Evolutionary conservation across 2,797 vertebrate species (phyloP).

Genomic region (Mus minutoides): DNA sequence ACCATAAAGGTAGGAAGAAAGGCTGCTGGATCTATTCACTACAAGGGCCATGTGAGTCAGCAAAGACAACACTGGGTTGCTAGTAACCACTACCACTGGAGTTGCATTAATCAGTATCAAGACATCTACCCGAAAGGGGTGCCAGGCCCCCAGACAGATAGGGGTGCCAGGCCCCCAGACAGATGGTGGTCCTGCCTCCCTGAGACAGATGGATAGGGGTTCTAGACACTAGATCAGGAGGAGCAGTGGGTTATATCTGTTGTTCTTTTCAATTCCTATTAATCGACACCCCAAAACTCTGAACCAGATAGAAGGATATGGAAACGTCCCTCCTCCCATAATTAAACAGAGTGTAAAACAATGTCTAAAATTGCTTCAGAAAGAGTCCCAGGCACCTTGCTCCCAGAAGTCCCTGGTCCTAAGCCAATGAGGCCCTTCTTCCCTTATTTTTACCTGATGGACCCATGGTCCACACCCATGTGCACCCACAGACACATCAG

Average conservation of each 20-base stretch:
- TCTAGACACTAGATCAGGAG: neutral
- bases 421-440: neutral
- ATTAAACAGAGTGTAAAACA: neutral
- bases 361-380: neutral
- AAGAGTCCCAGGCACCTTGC: neutral
- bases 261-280: slow-evolving; percentile 17
- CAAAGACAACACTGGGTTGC: slow-evolving; percentile 50
- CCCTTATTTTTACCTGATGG: slow-evolving; percentile 22
- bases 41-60: slow-evolving; percentile 67
- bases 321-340: neutral
- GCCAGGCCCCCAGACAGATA: neutral
- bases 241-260: slow-evolving; percentile 8
- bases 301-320: neutral
- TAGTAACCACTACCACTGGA: slow-evolving; percentile 21
- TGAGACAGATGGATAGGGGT: neutral
- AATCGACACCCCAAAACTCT: neutral
- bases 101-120: slow-evolving; percentile 45
- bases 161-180: neutral
- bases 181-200: slow-evolving; percentile 23
- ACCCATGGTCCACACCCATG: slow-evolving; percentile 20
- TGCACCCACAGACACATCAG: neutral
- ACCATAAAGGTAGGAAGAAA: slow-evolving; percentile 1
- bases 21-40: neutral
- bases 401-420: slow-evolving; percentile 19
- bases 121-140: neutral